Base-by-base conservation (phyloP, 2,888 invertebrate genomes). In the Epinotia brunnichana region DNA sequence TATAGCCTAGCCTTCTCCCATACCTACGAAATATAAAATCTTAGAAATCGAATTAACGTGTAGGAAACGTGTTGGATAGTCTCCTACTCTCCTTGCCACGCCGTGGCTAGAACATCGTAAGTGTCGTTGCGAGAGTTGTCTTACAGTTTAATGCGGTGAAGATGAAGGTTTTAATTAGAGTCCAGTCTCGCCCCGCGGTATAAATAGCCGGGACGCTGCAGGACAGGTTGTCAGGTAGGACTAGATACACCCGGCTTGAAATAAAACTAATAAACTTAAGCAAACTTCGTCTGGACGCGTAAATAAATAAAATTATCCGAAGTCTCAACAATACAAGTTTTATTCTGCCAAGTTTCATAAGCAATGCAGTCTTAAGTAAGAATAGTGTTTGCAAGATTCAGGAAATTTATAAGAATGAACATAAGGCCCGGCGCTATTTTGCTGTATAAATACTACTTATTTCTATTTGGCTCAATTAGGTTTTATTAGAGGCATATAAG, bases 151-250 rank as follows among this genome's bases (percentile, higher is more conserved):
- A 66, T 71, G 11, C 48, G 11, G 19, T 51, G 17, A 57, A 57
- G 51, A 63, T 51, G 73, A 63, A 63, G 56, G 62, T 70, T 74
- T 76, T 76, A 78, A 76, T 77, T 77, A 77, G 64, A 75, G 73
- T 73, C 70, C 73, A 73, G 73, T 69, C 63, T 57, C 57, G 62
- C 69, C 74, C 75, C 73, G 78, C 76, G 75, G 80, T 79, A 79
- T 80, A 81, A 81, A 82, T 82, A 80, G 78, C 81, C 80, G 75
- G 82, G 82, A 82, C 78, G 76, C 79, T 71, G 75, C 73, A 76
- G 80, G 81, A 83, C 85, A 79, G 83, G 86, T 85, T 80, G 83
- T 77, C 84, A 83, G 84, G 83, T 82, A 82, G 77, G 76, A 73
- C 81, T 78, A 79, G 75, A 67, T 68, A 64, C 54, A 56, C 67